phyloP scores from a whole-genome alignment of 2,113 vertebrate genomes.

The Entosphenus tridentatus region DNA sequence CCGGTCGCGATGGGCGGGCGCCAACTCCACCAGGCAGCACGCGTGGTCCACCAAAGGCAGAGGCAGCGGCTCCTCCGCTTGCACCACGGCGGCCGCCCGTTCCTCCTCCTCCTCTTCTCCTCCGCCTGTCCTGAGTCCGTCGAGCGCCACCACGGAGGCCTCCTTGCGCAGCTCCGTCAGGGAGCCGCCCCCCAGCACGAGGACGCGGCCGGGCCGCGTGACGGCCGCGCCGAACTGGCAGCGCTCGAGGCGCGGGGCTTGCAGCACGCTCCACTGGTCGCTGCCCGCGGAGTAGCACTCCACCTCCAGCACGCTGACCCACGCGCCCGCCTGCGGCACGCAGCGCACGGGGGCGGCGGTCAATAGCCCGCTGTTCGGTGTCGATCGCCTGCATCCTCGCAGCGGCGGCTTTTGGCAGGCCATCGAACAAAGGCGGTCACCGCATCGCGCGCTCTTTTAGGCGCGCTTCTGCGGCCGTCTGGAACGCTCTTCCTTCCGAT shows the following conservation, averaged over 20 bases:
- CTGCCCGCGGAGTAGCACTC: conserved; percentile 18
- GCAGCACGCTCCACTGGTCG: conserved; percentile 18
- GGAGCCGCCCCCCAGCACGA: conserved; percentile 11
- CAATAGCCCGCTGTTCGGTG: not conserved
- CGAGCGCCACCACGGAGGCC: conserved; percentile 14
- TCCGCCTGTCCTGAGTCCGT: conserved; percentile 7
- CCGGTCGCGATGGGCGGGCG: too few species aligned
- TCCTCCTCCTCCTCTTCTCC: conserved; percentile 9
- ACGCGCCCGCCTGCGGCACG: conserved; percentile 13
- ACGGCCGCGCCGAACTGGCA: conserved; percentile 18
- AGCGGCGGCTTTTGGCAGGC: not conserved
- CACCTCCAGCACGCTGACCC: conserved; percentile 12
- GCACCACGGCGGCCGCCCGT: too few species aligned
- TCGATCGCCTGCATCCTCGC: not conserved
- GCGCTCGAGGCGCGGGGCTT: conserved; percentile 7
- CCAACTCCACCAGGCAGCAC: conserved; percentile 15
- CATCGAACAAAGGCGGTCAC: not conserved
- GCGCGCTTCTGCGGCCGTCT: not conserved
- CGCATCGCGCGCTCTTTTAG: not conserved
- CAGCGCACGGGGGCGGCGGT: not conserved
- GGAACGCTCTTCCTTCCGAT: not conserved
- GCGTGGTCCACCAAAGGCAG: conserved; percentile 16
- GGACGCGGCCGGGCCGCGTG: conserved; percentile 4
- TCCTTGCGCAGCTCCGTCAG: conserved; percentile 16
- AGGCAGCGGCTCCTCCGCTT: conserved; percentile 15